Conservation (phyloP, 2,797 vertebrate species). For the Notolabrus celidotus region DNA sequence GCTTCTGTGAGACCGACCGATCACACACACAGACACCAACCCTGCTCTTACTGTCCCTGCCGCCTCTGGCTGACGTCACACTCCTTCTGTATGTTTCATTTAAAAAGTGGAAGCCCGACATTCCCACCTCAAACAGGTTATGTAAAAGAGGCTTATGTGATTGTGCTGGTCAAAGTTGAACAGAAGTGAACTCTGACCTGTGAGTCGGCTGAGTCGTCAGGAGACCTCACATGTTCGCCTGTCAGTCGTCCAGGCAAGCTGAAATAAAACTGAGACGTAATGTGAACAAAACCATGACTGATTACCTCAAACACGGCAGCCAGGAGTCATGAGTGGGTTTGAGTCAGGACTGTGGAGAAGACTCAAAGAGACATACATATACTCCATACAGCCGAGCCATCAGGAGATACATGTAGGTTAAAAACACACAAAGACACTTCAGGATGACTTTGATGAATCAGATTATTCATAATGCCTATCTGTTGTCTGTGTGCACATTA, state of each 20-base stretch:
- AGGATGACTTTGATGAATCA: no score
- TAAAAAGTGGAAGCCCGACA: background rate
- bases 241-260: background rate
- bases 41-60: no score
- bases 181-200: background rate
- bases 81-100: background rate
- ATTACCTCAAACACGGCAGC: background rate
- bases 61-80: no score
- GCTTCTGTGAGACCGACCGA: no score
- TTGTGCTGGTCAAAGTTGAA: background rate
- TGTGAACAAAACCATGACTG: background rate
- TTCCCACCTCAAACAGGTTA: background rate
- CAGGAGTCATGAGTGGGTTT: background rate
- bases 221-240: background rate
- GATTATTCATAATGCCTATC: conserved; percentile 36
- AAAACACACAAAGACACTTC: no score
- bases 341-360: conserved; percentile 1
- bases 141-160: background rate
- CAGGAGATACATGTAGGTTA: no score
- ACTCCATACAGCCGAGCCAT: no score
- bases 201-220: background rate
- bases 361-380: no score
- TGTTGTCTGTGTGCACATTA: background rate
- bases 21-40: no score
- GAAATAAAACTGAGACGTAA: background rate